phyloP scores from a whole-genome alignment of 2,888 invertebrate species.

The Sepiola atlantica region DNA sequence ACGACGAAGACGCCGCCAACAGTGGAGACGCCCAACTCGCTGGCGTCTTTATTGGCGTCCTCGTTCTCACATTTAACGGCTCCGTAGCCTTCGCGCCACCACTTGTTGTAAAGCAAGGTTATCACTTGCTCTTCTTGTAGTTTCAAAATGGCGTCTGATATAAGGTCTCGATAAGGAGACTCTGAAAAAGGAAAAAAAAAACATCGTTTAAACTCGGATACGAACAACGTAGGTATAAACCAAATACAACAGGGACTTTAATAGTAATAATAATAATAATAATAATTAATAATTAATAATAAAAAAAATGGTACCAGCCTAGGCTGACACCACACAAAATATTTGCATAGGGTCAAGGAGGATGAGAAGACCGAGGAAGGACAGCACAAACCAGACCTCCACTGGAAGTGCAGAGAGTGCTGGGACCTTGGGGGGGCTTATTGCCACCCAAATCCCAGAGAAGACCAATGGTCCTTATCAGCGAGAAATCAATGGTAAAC shows the following conservation, averaged over 20 bases:
- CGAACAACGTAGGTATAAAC: background rate
- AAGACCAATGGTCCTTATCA: no score
- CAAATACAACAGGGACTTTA: background rate
- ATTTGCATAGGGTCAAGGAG: no score
- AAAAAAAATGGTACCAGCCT: no score
- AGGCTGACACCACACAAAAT: no score
- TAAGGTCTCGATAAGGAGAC: conserved; percentile 95
- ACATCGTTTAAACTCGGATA: background rate
- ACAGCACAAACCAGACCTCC: no score
- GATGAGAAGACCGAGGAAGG: no score
- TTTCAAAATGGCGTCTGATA: conserved; percentile 94
- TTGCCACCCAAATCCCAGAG: no score
- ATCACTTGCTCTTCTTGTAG: conserved; percentile 96
- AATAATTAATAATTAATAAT: background rate
- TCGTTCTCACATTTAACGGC: conserved; percentile 77
- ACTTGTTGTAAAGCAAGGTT: conserved; percentile 89
- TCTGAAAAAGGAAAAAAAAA: conserved; percentile 76
- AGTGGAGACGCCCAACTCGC: conserved; percentile 93
- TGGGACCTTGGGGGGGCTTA: no score
- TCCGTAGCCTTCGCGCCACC: conserved; percentile 83
- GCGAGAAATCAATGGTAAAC: no score
- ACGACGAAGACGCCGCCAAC: conserved; percentile 96
- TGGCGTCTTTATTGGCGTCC: conserved; percentile 85
- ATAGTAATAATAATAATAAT: background rate
- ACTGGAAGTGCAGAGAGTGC: no score